Evolutionary conservation across 2,113 vertebrate species (phyloP), one percentile per base, ranked within the genome.

Genomic region (Tonatia bakeri): DNA sequence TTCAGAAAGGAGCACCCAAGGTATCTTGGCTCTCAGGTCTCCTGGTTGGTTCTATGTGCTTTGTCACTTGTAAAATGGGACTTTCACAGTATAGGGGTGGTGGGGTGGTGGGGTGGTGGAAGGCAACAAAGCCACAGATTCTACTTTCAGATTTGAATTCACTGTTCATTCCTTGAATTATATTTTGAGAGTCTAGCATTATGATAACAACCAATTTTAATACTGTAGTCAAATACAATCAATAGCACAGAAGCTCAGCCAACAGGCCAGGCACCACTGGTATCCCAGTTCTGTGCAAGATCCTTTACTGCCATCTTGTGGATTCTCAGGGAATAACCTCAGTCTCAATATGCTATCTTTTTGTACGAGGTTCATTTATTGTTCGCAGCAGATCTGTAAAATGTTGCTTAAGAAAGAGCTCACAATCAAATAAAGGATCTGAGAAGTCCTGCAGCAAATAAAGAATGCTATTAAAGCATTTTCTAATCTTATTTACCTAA

Each of bases 291-390:
- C 24, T 33, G 7, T 52, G 72, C 16, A 90, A 87, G 72, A 94
- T 70, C 43, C 82, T 97, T 64, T 95, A 79, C 9, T 94, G 98
- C 98, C 98, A 97, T 76, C 98, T 97, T 90, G 97, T 98, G 98
- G 98, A 73, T 0, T 0, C 1, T 31, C 2, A 5, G 20, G 15
- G 96, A 96, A 98, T 77, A 79, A 73, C 31, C 7, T 38, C 31
- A n/a, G 31, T 4, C 0, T 0, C 16, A 50, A 36, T 20, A 1
- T n/a, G 67, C 19, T 81, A 1, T 54, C 72, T 77, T 47, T 47
- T 7, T 47, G 2, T 19, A 36, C 2, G 12, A 52, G 31, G 38
- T 54, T 85, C 45, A 9, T 4, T 50, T 76, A 12, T 50, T 47
- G 13, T 31, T 13, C 28, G 87, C 22, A 80, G 31, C 31, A 88